A percentile compares a stretch with the other conserved stretches of the same genome.
phyloP scores from a whole-genome alignment of 2,888 invertebrate genomes.

The Charanyca ferruginea region DNA sequence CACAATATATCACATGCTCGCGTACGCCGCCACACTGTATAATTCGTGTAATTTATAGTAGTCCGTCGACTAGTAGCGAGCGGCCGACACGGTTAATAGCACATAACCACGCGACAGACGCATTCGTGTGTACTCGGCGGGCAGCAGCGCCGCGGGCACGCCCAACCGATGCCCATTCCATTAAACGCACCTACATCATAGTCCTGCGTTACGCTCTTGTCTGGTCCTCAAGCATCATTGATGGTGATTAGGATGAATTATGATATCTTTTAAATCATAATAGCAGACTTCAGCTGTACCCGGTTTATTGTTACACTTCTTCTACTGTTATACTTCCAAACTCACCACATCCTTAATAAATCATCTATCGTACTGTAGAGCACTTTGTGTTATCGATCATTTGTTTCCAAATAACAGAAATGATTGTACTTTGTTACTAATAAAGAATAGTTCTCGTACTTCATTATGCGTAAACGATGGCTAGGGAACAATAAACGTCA shows the following conservation, averaged over 20 bases:
- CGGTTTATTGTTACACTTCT: conserved; percentile 22
- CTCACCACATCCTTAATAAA: neutral
- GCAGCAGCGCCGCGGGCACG: conserved; percentile 67
- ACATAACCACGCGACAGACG: conserved; percentile 88
- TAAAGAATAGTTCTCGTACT: conserved; percentile 39
- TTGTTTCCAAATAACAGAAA: conserved; percentile 56
- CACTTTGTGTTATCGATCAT: conserved; percentile 34
- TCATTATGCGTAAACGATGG: conserved; percentile 52
- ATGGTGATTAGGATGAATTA: conserved; percentile 52
- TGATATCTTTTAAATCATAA: conserved; percentile 39
- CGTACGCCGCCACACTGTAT: conserved; percentile 83
- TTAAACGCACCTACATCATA: conserved; percentile 76
- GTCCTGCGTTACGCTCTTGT: conserved; percentile 66
- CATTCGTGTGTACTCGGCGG: conserved; percentile 72
- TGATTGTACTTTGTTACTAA: conserved; percentile 37
- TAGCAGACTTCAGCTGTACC: conserved; percentile 28
- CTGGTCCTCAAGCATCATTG: conserved; percentile 44
- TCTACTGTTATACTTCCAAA: neutral
- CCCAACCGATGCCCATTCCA: conserved; percentile 69
- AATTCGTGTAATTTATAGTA: conserved; percentile 90
- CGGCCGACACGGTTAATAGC: conserved; percentile 85
- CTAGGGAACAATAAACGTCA: conserved; percentile 72
- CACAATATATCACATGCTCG: conserved; percentile 88
- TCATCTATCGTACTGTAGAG: neutral
- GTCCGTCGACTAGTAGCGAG: conserved; percentile 84